Evolutionary conservation across 2,888 invertebrate species (phyloP), one percentile per base, ranked within the genome.

Genomic region (Drosophila atroscutellata): DNA sequence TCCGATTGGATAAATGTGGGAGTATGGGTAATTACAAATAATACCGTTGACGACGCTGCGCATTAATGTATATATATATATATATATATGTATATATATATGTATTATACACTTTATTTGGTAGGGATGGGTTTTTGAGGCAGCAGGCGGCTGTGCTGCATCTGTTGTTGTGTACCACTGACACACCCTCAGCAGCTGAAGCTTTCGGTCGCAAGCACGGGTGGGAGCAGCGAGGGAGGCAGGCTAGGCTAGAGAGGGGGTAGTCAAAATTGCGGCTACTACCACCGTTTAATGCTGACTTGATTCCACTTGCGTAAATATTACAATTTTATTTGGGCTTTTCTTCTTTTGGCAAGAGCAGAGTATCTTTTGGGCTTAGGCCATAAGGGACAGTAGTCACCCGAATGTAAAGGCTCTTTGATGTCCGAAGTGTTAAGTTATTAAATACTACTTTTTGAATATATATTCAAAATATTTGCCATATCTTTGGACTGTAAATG

Each of bases 1-100:
- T 91, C 83, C 91, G 90, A 91, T 91, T 92, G 91, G 92, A 86
- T 86, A 82, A 76, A 77, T 78, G 75, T 75, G 79, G 82, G 83
- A 81, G 91, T 83, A 84, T 92, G 92, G 76, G 91, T 86, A 91
- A 91, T 91, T 91, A 84, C 90, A 91, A 91, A 91, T 82, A 86
- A 83, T 90, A 75, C 81, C 79, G 34, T 32, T 52, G 63, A 52
- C 66, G 49, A 24, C 24, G 61, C 66, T 37, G 28, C 56, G 59
- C 63, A 67, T 72, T 64, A 62, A 61, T 32, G 13, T n/a, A 3
- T 32, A 4, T 8, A 30, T 24, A 51, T 20, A 20, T 7, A 20
- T 13, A 42, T 5, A 13, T 3, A 66, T 11, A 49, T 2, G 42
- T 2, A 24, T 24, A 28, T 0, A 50, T 28, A 30, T 20, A 42